Percentiles rank a stretch among this genome's conserved stretches.
phyloP scores from a whole-genome alignment of 2,113 vertebrate genomes.

The Platysteira castanea region DNA sequence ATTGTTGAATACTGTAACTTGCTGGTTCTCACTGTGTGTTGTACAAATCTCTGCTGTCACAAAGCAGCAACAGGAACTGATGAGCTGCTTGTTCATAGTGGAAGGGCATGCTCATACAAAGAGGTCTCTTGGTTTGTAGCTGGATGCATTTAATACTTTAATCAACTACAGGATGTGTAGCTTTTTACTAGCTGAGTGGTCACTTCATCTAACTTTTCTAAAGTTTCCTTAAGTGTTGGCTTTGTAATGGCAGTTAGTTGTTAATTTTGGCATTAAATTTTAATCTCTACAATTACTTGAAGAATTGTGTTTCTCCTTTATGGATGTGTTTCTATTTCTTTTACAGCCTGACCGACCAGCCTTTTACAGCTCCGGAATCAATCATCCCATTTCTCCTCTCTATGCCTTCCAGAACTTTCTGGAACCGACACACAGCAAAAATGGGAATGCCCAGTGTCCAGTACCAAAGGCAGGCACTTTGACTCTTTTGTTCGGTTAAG shows the following conservation, averaged over 20 bases:
- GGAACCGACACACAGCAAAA: conserved; percentile 42
- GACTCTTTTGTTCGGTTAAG: not conserved
- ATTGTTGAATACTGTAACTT: not conserved
- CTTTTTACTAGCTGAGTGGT: not conserved
- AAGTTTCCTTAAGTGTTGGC: not conserved
- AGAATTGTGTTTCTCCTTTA: not conserved
- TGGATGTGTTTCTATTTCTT: not conserved
- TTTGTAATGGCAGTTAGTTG: not conserved
- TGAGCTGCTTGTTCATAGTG: not conserved
- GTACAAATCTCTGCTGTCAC: not conserved
- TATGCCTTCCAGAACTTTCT: conserved; percentile 72
- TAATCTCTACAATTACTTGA: not conserved
- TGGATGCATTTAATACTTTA: not conserved
- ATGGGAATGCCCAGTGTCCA: conserved; percentile 29
- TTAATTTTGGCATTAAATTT: not conserved
- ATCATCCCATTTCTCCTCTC: conserved; percentile 74
- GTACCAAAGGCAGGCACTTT: conserved; percentile 70
- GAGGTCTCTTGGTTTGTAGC: not conserved
- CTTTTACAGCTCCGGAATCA: conserved; percentile 61
- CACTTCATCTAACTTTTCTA: rapidly evolving
- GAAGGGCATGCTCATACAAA: not conserved
- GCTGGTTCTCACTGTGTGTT: not conserved
- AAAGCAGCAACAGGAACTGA: not conserved
- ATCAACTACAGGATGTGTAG: not conserved
- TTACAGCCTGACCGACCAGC: conserved; percentile 70